A percentile compares a stretch with the other conserved stretches of the same genome.
Conservation (phyloP, 2,888 invertebrate species). For the Bombylius discolor region DNA sequence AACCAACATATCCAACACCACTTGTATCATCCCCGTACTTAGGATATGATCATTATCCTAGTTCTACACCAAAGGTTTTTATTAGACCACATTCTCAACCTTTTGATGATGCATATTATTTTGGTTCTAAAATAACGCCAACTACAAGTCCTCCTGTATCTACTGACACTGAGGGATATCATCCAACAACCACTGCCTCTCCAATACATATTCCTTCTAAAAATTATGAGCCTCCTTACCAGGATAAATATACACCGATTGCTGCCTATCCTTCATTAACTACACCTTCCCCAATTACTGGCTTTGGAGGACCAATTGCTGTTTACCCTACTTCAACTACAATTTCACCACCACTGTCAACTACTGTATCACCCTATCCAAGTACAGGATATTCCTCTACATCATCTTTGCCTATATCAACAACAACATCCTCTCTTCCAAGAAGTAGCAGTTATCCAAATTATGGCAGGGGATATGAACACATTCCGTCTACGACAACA, state of each 20-base stretch:
- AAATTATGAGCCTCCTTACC: constrained; percentile 13
- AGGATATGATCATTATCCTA: constrained; percentile 33
- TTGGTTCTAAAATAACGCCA: constrained; percentile 14
- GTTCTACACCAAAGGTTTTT: constrained; percentile 19
- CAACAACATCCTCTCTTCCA: constrained; percentile 24
- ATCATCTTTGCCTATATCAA: constrained; percentile 23
- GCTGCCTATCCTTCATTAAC: constrained; percentile 11
- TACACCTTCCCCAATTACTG: not conserved
- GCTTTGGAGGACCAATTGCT: constrained; percentile 8
- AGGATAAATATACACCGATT: constrained; percentile 18
- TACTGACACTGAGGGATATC: constrained; percentile 6
- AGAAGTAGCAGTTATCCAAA: constrained; percentile 23
- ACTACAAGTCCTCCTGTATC: constrained; percentile 13
- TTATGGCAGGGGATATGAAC: constrained; percentile 15
- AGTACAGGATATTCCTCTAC: constrained; percentile 20
- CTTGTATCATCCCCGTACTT: constrained; percentile 31
- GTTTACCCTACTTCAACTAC: constrained; percentile 13
- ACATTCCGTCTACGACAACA: constrained; percentile 17
- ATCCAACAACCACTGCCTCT: constrained; percentile 14
- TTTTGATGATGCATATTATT: constrained; percentile 16
- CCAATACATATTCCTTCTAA: constrained; percentile 23
- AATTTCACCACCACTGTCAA: constrained; percentile 1
- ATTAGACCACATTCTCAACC: constrained; percentile 27
- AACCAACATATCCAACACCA: constrained; percentile 13
- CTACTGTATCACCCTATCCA: constrained; percentile 10